A percentile compares a stretch with the other conserved stretches of the same genome.
phyloP scores from a whole-genome alignment of 2,797 vertebrate genomes.

The Alfaro cultratus region DNA sequence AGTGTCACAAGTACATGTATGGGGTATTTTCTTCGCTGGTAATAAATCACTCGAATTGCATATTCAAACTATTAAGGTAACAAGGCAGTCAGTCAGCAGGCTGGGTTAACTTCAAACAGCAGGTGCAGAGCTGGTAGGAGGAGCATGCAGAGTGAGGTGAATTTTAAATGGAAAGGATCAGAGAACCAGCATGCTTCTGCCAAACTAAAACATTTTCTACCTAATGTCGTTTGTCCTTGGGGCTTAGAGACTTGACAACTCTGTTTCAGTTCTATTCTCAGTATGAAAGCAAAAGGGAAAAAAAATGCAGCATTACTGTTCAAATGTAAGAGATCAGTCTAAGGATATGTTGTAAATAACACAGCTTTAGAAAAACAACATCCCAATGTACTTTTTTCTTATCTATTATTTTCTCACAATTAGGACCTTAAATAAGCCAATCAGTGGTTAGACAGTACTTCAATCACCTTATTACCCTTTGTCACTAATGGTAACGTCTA shows the following conservation, averaged over 20 bases:
- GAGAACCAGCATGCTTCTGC: constrained; percentile 34
- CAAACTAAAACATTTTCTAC: constrained; percentile 58
- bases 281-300: constrained; percentile 43
- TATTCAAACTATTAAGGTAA: constrained; percentile 71
- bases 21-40: constrained; percentile 32
- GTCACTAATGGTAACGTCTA: neutral
- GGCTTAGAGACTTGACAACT: constrained; percentile 47
- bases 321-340: constrained; percentile 28
- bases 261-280: constrained; percentile 42
- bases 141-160: constrained; percentile 51
- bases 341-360: constrained; percentile 55
- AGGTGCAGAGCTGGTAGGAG: constrained; percentile 43
- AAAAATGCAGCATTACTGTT: constrained; percentile 18
- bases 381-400: neutral
- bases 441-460: neutral
- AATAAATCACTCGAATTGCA: constrained; percentile 70
- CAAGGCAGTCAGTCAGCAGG: constrained; percentile 47
- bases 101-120: constrained; percentile 69
- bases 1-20: constrained; percentile 9
- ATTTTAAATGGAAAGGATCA: constrained; percentile 61
- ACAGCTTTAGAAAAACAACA: constrained; percentile 29
- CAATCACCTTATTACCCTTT: neutral
- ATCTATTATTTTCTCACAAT: neutral
- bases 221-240: constrained; percentile 59
- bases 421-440: neutral